Conservation (phyloP, 2,888 invertebrate species). For the Noctua pronuba region DNA sequence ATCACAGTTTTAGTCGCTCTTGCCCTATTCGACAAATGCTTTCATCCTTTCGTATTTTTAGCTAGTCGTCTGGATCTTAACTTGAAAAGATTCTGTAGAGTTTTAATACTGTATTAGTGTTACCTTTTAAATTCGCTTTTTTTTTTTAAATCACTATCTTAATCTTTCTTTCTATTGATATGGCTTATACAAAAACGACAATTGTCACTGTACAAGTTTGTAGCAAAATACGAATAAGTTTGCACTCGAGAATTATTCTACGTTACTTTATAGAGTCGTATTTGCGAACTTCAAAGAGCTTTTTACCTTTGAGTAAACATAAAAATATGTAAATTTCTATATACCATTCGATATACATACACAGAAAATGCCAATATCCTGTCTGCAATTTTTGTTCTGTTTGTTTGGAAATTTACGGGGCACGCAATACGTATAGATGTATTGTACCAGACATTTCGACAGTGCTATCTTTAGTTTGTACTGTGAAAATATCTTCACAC, state of each 20-base stretch:
- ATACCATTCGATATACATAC: constrained; percentile 5
- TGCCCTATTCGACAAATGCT: not conserved
- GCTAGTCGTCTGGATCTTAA: not conserved
- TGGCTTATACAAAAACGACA: not conserved
- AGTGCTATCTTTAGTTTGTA: not conserved
- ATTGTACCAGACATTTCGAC: not conserved
- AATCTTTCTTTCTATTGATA: not conserved
- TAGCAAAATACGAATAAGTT: constrained; percentile 30
- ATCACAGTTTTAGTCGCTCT: not conserved
- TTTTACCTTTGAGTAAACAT: constrained; percentile 31
- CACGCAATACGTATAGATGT: not conserved
- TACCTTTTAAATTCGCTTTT: not conserved
- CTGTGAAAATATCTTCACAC: not conserved
- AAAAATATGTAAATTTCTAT: constrained; percentile 12
- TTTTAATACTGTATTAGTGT: not conserved
- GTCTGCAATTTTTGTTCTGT: constrained; percentile 13
- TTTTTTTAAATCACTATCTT: not conserved
- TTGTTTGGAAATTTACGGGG: not conserved
- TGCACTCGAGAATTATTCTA: constrained; percentile 23
- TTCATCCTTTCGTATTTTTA: constrained; percentile 1
- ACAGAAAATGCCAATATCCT: constrained; percentile 18
- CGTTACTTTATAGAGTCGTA: constrained; percentile 15
- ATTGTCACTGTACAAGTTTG: not conserved
- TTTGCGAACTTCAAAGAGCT: constrained; percentile 38
- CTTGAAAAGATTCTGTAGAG: not conserved